phyloP scores from a whole-genome alignment of 2,888 invertebrate genomes.

The Drosophila anceps region DNA sequence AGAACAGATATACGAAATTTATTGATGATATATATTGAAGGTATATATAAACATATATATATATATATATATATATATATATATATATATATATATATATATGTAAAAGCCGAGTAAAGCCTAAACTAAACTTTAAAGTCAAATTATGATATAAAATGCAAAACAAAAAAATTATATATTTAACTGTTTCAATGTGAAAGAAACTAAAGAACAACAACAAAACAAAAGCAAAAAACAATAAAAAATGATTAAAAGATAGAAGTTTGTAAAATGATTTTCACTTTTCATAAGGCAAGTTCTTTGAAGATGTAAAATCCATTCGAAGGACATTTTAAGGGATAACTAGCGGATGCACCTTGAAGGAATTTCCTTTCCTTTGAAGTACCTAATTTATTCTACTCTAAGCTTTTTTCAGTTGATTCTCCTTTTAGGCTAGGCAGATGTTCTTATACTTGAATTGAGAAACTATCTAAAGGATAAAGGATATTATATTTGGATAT shows the following conservation, averaged over 20 bases:
- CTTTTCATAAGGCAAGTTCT: neutral
- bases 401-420: neutral
- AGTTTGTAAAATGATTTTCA: neutral
- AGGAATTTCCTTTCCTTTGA: too few relatives aligned
- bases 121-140: conserved; percentile 71
- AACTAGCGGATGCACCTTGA: neutral
- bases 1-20: conserved; percentile 2
- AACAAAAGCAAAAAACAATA: conserved; percentile 23
- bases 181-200: conserved; percentile 50
- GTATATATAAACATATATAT: conserved; percentile 7
- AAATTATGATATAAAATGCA: conserved; percentile 53
- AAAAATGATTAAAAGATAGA: conserved; percentile 7
- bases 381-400: too few relatives aligned
- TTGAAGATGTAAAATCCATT: neutral
- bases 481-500: neutral
- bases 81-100: conserved; percentile 16
- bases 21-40: conserved; percentile 4
- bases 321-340: neutral
- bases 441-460: neutral
- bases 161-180: conserved; percentile 20
- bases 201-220: conserved; percentile 43
- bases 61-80: conserved; percentile 16
- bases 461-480: neutral
- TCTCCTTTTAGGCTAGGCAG: neutral
- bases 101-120: conserved; percentile 60